phyloP scores from a whole-genome alignment of 2,888 invertebrate species.

The Reticulitermes lucifugus region DNA sequence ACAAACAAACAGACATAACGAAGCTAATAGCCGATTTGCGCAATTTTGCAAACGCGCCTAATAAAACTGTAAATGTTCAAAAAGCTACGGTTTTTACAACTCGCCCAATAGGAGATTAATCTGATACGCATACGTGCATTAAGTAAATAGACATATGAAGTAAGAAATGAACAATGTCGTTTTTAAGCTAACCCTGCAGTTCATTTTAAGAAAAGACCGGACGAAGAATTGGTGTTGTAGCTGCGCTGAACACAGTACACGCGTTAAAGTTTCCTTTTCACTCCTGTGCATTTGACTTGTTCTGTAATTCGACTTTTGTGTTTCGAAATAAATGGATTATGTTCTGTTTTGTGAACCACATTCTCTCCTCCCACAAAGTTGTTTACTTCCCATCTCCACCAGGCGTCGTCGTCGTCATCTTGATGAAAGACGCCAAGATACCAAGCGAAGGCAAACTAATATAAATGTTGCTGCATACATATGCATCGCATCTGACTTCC shows the following conservation, averaged over 20 bases:
- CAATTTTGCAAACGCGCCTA: no score
- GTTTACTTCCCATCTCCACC: slow-evolving; percentile 3
- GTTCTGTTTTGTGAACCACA: slow-evolving; percentile 19
- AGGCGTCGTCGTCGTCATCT: slow-evolving; percentile 6
- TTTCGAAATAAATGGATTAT: slow-evolving; percentile 40
- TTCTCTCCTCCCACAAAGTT: neutral
- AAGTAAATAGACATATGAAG: no score
- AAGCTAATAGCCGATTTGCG: no score
- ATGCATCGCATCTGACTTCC: slow-evolving; percentile 43
- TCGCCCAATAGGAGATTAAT: no score
- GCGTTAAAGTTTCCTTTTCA: neutral
- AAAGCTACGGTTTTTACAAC: no score
- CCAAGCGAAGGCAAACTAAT: slow-evolving; percentile 39
- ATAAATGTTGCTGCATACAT: slow-evolving; percentile 50
- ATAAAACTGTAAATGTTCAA: no score
- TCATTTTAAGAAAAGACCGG: no score
- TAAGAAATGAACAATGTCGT: no score
- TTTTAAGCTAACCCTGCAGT: no score
- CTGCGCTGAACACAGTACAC: neutral
- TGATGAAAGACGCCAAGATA: slow-evolving; percentile 15
- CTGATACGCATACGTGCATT: no score
- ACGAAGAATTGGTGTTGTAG: no score
- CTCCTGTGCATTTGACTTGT: neutral
- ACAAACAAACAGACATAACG: no score
- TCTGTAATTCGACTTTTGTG: slow-evolving; percentile 18